phyloP scores from a whole-genome alignment of 2,113 vertebrate species.

The Colossoma macropomum region DNA sequence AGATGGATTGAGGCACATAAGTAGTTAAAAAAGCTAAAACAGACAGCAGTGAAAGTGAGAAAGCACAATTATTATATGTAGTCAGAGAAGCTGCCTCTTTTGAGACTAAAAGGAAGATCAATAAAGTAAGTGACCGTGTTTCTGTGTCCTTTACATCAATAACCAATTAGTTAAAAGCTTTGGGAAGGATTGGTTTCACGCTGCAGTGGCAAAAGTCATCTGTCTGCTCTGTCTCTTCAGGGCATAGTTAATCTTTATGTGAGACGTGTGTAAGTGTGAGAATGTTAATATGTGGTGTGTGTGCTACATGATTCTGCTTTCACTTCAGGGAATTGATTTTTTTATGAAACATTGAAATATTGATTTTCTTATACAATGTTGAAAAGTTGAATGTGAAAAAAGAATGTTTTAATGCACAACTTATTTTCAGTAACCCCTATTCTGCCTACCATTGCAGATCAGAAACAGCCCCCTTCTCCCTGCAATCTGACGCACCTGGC shows the following conservation, averaged over 20 bases:
- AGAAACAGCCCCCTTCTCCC: not conserved
- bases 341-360: not conserved
- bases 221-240: not conserved
- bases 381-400: not conserved
- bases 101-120: not conserved
- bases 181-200: not conserved
- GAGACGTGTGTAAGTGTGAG: not conserved
- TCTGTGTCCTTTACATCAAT: conserved; percentile 17
- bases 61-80: not conserved
- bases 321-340: not conserved
- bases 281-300: not conserved
- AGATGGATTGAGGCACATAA: too few species aligned
- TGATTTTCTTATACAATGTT: not conserved
- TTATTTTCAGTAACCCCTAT: not conserved
- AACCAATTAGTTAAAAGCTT: conserved; percentile 22
- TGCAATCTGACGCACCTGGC: not conserved
- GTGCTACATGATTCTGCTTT: not conserved
- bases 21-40: not conserved
- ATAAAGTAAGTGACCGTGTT: conserved; percentile 7
- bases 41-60: not conserved
- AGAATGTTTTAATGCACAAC: not conserved
- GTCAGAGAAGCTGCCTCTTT: not conserved
- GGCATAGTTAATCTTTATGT: not conserved
- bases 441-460: not conserved
- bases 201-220: not conserved